Percentiles rank a stretch among this genome's conserved stretches.
phyloP scores from a whole-genome alignment of 2,888 invertebrate genomes.

The Platerodrilus igneus region DNA sequence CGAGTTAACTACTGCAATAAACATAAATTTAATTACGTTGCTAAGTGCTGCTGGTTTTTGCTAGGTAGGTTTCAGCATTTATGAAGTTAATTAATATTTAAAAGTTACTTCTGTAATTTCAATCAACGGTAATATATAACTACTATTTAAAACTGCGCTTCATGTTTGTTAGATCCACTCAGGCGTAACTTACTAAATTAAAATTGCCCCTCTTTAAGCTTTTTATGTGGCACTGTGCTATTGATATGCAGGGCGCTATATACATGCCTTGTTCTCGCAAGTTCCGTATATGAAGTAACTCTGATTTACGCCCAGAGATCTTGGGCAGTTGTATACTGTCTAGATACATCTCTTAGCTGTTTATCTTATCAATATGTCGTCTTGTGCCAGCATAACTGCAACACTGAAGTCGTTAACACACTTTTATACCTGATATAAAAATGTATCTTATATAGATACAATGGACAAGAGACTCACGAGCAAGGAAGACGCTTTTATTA shows the following conservation, averaged over 20 bases:
- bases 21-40: slow-evolving; percentile 37
- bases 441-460: slow-evolving; percentile 33
- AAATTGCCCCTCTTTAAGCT: too few species aligned
- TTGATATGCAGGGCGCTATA: slow-evolving; percentile 39
- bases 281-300: slow-evolving; percentile 42
- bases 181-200: too few species aligned
- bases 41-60: slow-evolving; percentile 33
- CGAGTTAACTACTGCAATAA: slow-evolving; percentile 34
- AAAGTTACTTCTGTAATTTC: too few species aligned
- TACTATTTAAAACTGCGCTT: too few species aligned
- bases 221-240: too few species aligned
- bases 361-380: slow-evolving; percentile 43
- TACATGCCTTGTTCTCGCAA: slow-evolving; percentile 34
- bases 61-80: too few species aligned
- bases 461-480: slow-evolving; percentile 22
- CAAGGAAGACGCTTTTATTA: slow-evolving; percentile 31
- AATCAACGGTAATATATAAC: too few species aligned
- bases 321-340: slow-evolving; percentile 45
- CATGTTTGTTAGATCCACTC: too few species aligned
- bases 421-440: slow-evolving; percentile 31
- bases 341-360: slow-evolving; percentile 43
- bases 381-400: slow-evolving; percentile 28
- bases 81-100: too few species aligned
- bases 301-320: slow-evolving; percentile 46
- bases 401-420: slow-evolving; percentile 32